Evolutionary conservation across 2,888 invertebrate genomes (phyloP).

Genomic region (Nomada lathburiana): DNA sequence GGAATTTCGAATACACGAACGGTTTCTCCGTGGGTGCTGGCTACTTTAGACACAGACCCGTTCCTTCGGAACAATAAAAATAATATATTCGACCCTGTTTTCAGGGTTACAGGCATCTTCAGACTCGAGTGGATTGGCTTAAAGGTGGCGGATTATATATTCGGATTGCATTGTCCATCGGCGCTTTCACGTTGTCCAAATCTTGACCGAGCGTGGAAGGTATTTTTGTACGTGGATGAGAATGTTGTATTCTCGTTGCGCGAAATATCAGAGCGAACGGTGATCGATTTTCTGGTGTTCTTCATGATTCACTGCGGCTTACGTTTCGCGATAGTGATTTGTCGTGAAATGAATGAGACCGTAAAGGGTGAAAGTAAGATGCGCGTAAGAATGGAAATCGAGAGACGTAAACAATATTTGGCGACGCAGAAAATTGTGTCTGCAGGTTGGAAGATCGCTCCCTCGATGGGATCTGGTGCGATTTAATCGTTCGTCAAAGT

Average conservation of each 20-base stretch:
- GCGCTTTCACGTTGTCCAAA: neutral
- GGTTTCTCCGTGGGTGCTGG: neutral
- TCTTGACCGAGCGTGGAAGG: neutral
- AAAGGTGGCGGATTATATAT: neutral
- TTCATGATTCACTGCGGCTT: neutral
- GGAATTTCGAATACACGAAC: constrained; percentile 20
- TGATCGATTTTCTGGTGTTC: too few species aligned
- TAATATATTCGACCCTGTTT: constrained; percentile 9
- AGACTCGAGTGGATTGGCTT: neutral
- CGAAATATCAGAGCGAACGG: too few species aligned
- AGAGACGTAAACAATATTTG: constrained; percentile 20
- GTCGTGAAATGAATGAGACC: neutral
- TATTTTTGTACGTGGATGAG: neutral
- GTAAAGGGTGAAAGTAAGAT: neutral
- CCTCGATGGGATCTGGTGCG: neutral
- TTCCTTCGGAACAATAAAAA: neutral
- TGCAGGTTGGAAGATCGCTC: neutral
- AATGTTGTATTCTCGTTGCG: neutral
- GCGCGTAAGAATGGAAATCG: constrained; percentile 7
- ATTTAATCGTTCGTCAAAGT: neutral
- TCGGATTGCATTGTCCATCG: neutral
- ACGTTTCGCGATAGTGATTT: too few species aligned
- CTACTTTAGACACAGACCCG: constrained; percentile 15
- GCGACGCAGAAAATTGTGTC: constrained; percentile 12
- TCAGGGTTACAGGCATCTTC: constrained; percentile 2